Evolutionary conservation across 1,140 invertebrate genomes (phyloP).

Genomic region (Tribolium madens): DNA sequence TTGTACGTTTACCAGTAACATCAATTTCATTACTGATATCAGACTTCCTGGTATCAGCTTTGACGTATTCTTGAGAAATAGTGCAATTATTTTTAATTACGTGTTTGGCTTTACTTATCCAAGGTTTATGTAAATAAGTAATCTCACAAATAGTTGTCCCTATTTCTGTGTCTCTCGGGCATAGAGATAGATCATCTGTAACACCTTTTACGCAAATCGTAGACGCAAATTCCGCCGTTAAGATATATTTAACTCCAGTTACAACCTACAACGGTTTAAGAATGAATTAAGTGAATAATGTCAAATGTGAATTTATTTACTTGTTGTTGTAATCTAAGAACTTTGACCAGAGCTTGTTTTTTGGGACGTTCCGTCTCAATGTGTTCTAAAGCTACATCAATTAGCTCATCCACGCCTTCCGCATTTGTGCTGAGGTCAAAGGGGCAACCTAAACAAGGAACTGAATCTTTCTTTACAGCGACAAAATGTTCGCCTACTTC

Average conservation of each 20-base stretch:
- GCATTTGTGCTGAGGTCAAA: constrained; percentile 59
- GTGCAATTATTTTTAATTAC: constrained; percentile 64
- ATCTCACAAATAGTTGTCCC: constrained; percentile 59
- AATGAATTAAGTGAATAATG: neutral
- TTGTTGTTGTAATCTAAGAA: constrained; percentile 59
- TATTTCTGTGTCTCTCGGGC: constrained; percentile 49
- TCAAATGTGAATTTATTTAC: constrained; percentile 42
- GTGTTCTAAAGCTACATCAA: constrained; percentile 58
- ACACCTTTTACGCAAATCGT: constrained; percentile 56
- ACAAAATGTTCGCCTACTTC: constrained; percentile 52
- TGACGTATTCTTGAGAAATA: constrained; percentile 58
- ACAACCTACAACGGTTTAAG: constrained; percentile 57
- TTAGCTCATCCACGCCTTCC: constrained; percentile 56
- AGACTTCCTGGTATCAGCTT: constrained; percentile 13
- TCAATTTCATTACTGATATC: constrained; percentile 56
- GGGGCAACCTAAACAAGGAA: constrained; percentile 57
- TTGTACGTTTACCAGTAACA: neutral
- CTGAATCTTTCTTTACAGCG: constrained; percentile 36
- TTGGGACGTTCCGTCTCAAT: constrained; percentile 56
- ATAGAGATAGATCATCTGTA: constrained; percentile 27
- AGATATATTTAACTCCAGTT: constrained; percentile 61
- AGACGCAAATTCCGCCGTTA: constrained; percentile 58
- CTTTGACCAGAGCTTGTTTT: constrained; percentile 54
- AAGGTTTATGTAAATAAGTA: constrained; percentile 60
- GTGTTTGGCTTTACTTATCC: constrained; percentile 59